phyloP scores from a whole-genome alignment of 2,888 invertebrate genomes.

The Furcula furcula region DNA sequence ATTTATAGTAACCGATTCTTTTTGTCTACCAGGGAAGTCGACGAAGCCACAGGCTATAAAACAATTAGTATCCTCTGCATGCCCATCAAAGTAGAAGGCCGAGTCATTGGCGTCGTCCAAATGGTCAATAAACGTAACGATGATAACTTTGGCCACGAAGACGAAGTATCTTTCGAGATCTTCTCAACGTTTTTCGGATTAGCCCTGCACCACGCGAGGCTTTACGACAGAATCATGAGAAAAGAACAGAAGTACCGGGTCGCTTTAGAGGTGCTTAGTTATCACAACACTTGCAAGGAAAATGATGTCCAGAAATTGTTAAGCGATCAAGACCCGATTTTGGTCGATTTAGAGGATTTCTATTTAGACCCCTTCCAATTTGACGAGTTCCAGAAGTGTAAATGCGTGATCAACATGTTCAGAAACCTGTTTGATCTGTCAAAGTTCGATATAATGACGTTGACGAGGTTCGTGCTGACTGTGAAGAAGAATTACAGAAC shows the following conservation, averaged over 20 bases:
- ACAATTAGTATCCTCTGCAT: constrained; percentile 91
- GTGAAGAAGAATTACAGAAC: constrained; percentile 92
- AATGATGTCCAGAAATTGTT: constrained; percentile 81
- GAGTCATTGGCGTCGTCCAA: constrained; percentile 92
- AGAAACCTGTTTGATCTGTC: constrained; percentile 85
- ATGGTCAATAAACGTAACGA: constrained; percentile 89
- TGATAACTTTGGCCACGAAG: constrained; percentile 81
- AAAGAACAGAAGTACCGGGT: constrained; percentile 92
- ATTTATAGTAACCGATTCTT: too few relatives aligned
- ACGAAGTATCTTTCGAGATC: constrained; percentile 91
- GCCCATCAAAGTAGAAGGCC: constrained; percentile 91
- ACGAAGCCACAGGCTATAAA: constrained; percentile 85
- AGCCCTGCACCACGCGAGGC: constrained; percentile 91
- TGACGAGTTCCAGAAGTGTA: constrained; percentile 86
- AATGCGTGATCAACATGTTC: constrained; percentile 89
- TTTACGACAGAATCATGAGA: constrained; percentile 90
- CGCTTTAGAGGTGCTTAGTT: constrained; percentile 91
- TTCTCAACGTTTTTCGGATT: constrained; percentile 93
- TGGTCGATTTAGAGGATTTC: constrained; percentile 78
- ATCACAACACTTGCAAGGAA: constrained; percentile 90
- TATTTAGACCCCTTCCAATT: constrained; percentile 88
- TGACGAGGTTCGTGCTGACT: constrained; percentile 88
- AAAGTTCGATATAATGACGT: constrained; percentile 85
- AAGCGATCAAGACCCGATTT: constrained; percentile 25
- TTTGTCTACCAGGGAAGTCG: constrained; percentile 82